Conservation (phyloP, 2,888 invertebrate species). For the Drosophila melanosoma region DNA sequence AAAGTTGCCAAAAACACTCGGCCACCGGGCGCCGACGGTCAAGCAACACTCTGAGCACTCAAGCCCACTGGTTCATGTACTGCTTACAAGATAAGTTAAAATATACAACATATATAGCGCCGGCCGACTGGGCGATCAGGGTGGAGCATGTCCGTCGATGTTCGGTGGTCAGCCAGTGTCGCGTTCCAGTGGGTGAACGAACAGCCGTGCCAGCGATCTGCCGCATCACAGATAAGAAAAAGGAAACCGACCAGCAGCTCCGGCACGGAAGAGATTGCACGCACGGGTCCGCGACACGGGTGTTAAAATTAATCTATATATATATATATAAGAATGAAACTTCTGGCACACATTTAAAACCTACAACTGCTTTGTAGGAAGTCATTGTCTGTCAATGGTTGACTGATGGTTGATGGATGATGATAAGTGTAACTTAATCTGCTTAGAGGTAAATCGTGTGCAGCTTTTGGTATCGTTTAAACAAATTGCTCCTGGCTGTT, state of each 20-base stretch:
- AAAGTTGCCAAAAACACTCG: slow-evolving; percentile 29
- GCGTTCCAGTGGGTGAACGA: slow-evolving; percentile 11
- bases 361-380: slow-evolving; percentile 51
- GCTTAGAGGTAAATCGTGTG: slow-evolving; percentile 53
- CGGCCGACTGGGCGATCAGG: slow-evolving; percentile 43
- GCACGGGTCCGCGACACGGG: slow-evolving; percentile 27
- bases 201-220: slow-evolving; percentile 41
- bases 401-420: slow-evolving; percentile 42
- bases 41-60: slow-evolving; percentile 54
- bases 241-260: slow-evolving; percentile 75
- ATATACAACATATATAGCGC: slow-evolving; percentile 64
- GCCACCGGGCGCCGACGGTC: slow-evolving; percentile 55
- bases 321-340: slow-evolving; percentile 53
- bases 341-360: slow-evolving; percentile 66
- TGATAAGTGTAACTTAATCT: slow-evolving; percentile 67
- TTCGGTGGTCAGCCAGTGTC: slow-evolving; percentile 24
- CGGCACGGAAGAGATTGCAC: slow-evolving; percentile 37
- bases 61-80: slow-evolving; percentile 39
- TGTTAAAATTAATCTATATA: slow-evolving; percentile 54
- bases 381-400: slow-evolving; percentile 39
- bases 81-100: slow-evolving; percentile 66
- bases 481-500: slow-evolving; percentile 94
- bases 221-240: slow-evolving; percentile 64
- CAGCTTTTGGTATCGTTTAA: slow-evolving; percentile 83
- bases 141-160: slow-evolving; percentile 45